Base-by-base conservation (phyloP, 2,888 invertebrate species). In the Gonocerus acuteangulatus region DNA sequence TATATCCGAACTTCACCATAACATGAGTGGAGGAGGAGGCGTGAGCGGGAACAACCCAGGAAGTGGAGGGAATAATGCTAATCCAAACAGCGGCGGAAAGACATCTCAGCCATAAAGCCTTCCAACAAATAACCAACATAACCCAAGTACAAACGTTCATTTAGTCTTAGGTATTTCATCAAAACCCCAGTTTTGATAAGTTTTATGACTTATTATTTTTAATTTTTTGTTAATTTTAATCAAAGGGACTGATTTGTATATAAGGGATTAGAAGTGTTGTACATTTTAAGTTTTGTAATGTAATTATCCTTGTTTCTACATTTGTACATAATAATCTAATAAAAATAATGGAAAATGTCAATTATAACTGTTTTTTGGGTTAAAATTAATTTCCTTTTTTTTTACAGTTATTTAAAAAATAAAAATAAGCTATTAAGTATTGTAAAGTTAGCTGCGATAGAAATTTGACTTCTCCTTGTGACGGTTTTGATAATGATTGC, bases 1-100 rank as follows among this genome's bases (percentile, higher is more conserved):
- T 45, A 63, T 66, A 11, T 21, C 61, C n/a, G 65, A 65, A 21
- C 44, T 63, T 23, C 65, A 61, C 32, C 62, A 63, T 23, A 34
- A 16, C 18, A 45, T 47, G 32, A 34, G 45, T 32, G 45, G 56
- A 18, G 44, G 44, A 18, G 27, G 21, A 22, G 21, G 21, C 3
- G 21, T 2, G 3, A 7, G 16, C 4, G 21, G 18, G 9, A 9
- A 3, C 9, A 39, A 39, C 39, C 13, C 39, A 9, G 15, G n/a
- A 3, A n/a, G n/a, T n/a, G 15, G 39, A n/a, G 39, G 39, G 15
- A 15, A n/a, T 4, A n/a, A 3, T 11, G 39, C 9, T 15, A 39
- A 39, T 15, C 39, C 39, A 9, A 39, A 9, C 27, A 27, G 27
- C 9, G 27, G 39, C 3, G 52, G 54, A 42, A 54, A 54, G 23